Evolutionary conservation across 2,888 invertebrate species (phyloP).

Genomic region (Epinotia nisella): DNA sequence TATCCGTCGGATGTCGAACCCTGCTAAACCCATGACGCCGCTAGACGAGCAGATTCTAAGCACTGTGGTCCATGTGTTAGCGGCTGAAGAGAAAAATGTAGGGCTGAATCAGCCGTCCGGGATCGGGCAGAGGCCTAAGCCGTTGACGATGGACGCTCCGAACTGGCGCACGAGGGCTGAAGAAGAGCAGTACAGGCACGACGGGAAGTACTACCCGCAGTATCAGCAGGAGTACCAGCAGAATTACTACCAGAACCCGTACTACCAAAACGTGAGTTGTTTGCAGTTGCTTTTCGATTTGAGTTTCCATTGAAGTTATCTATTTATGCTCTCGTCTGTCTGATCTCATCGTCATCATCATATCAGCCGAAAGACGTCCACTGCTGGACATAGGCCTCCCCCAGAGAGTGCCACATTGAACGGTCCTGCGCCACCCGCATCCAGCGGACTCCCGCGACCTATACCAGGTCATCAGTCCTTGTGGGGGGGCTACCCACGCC

Average conservation of each 20-base stretch:
- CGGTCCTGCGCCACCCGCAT: too few relatives aligned
- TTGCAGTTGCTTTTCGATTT: not conserved
- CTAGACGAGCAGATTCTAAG: slow-evolving; percentile 88
- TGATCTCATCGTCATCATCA: too few relatives aligned
- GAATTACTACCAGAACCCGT: slow-evolving; percentile 54
- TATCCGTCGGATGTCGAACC: slow-evolving; percentile 85
- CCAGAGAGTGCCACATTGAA: too few relatives aligned
- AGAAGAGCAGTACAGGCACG: slow-evolving; percentile 54
- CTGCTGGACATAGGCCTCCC: too few relatives aligned
- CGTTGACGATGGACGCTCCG: slow-evolving; percentile 85
- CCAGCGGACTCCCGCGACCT: too few relatives aligned
- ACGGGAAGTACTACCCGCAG: slow-evolving; percentile 49
- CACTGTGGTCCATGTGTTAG: slow-evolving; percentile 87
- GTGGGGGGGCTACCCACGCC: too few relatives aligned
- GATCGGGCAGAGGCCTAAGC: slow-evolving; percentile 90
- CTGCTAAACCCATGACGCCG: slow-evolving; percentile 82
- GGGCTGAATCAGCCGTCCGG: slow-evolving; percentile 89
- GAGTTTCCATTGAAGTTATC: not conserved
- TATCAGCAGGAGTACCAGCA: slow-evolving; percentile 59
- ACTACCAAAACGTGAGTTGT: slow-evolving; percentile 55
- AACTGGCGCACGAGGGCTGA: slow-evolving; percentile 68
- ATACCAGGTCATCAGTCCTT: too few relatives aligned
- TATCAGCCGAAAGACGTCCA: too few relatives aligned
- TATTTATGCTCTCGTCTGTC: too few relatives aligned
- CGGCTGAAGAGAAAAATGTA: slow-evolving; percentile 88